A percentile compares a stretch with the other conserved stretches of the same genome.
These are phyloP conservation scores for Hydrozoanthus tunicans DNA, from an alignment of 64 coral and sea anemone genomes.

Conservation along the genomic window DNA sequence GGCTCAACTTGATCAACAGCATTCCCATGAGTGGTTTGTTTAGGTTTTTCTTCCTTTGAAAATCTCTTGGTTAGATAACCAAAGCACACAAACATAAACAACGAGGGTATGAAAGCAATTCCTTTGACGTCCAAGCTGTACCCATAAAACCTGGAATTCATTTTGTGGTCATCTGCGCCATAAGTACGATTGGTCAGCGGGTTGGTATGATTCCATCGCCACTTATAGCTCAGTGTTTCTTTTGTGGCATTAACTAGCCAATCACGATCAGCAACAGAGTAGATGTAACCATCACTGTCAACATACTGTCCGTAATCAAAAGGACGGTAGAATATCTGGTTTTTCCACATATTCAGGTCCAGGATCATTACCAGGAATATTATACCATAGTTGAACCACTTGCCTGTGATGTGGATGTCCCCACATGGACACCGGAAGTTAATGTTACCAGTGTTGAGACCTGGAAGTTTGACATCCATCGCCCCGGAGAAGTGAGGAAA, in stretches of 20 bases:
- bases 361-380: slow-evolving; percentile 97
- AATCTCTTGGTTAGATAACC: slow-evolving; percentile 78
- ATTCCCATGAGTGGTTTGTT: not conserved
- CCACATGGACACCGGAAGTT: slow-evolving; percentile 75
- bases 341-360: slow-evolving; percentile 97
- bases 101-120: slow-evolving; percentile 79
- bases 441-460: slow-evolving; percentile 74
- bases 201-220: slow-evolving; percentile 79
- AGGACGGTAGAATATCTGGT: slow-evolving; percentile 90
- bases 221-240: slow-evolving; percentile 68
- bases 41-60: slow-evolving; percentile 62
- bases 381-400: slow-evolving; percentile 97
- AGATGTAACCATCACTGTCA: slow-evolving; percentile 66
- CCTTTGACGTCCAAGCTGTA: slow-evolving; percentile 68
- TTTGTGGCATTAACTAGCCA: slow-evolving; percentile 74
- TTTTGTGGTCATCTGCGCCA: slow-evolving; percentile 76
- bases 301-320: slow-evolving; percentile 84
- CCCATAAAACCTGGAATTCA: slow-evolving; percentile 76
- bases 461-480: slow-evolving; percentile 84
- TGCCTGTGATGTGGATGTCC: slow-evolving; percentile 80
- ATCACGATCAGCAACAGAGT: slow-evolving; percentile 57
- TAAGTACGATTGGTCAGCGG: slow-evolving; percentile 72
- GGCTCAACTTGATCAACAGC: not conserved
- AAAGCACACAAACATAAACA: slow-evolving; percentile 68
- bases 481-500: slow-evolving; percentile 82